A percentile compares a stretch with the other conserved stretches of the same genome.
Conservation (phyloP, 2,113 vertebrate genomes). For the Polypterus bichir region DNA sequence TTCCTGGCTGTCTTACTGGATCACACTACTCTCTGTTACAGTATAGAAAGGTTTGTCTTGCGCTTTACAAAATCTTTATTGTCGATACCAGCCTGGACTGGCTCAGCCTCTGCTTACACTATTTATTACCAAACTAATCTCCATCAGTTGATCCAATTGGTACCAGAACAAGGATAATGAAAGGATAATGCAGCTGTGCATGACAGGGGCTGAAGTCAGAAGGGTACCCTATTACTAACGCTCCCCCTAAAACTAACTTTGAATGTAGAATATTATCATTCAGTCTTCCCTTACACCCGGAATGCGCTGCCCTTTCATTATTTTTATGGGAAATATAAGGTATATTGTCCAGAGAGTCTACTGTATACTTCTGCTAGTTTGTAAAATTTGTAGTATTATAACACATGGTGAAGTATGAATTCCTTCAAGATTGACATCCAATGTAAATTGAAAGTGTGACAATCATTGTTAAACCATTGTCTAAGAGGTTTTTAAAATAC, state of each 20-base stretch:
- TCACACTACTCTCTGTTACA: neutral
- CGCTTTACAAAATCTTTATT: neutral
- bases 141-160: neutral
- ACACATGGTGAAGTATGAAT: too few species aligned
- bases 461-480: too few species aligned
- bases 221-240: neutral
- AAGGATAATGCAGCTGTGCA: too few species aligned
- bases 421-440: too few species aligned
- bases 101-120: neutral
- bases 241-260: slow-evolving; percentile 1
- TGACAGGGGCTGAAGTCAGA: neutral
- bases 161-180: too few species aligned
- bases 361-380: too few species aligned
- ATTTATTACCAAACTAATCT: neutral
- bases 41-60: slow-evolving; percentile 7
- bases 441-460: too few species aligned
- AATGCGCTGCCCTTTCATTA: neutral
- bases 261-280: neutral
- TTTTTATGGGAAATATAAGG: neutral
- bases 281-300: neutral
- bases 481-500: too few species aligned
- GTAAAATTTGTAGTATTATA: too few species aligned
- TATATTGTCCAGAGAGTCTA: too few species aligned
- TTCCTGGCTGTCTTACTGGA: neutral
- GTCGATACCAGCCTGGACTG: neutral